Evolutionary conservation across 2,113 vertebrate genomes (phyloP), one percentile per base, ranked within the genome.

Genomic region (Thamnaconus septentrionalis): DNA sequence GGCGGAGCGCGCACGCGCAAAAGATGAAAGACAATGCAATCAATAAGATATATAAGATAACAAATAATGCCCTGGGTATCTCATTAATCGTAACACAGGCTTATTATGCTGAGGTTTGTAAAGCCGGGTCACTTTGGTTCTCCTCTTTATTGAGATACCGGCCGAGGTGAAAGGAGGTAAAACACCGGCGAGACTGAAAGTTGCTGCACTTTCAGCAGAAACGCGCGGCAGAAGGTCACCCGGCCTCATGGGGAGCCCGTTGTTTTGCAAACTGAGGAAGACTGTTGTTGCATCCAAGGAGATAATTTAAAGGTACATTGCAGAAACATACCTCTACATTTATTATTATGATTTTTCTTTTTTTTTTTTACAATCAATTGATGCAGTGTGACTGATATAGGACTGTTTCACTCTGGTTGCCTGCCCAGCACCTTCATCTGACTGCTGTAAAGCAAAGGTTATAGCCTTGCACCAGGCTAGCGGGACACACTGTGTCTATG

Each of bases 41-140:
- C 90, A 91, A 93, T 93, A 91, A 91, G 88, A 91, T 90, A 90
- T 89, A 91, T 89, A 91, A 88, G 87, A 91, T 90, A 91, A 91
- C 80, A 91, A 91, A 93, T 92, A 91, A 90, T 89, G 88, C 90
- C 85, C 84, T 82, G 80, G 91, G 92, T 90, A 85, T 89, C 88
- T 92, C 85, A 89, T 93, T 91, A 91, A 91, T 92, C 85, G 78
- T 85, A 86, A 86, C 88, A 84, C 73, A 72, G 76, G 68, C 78
- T 83, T 83, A 90, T 87, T 92, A 90, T 89, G 84, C 89, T 87
- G 88, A 90, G 79, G 85, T 89, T 89, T 91, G 76, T 87, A 80
- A 87, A 79, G 79, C 79, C 60, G 73, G 89, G 89, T 91, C 88
- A 91, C 88, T 90, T 92, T 91, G 84, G 61, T 61, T 73, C 55